A percentile compares a stretch with the other conserved stretches of the same genome.
Evolutionary conservation across 2,888 invertebrate genomes (phyloP).

Genomic region (Eristalis arbustorum): DNA sequence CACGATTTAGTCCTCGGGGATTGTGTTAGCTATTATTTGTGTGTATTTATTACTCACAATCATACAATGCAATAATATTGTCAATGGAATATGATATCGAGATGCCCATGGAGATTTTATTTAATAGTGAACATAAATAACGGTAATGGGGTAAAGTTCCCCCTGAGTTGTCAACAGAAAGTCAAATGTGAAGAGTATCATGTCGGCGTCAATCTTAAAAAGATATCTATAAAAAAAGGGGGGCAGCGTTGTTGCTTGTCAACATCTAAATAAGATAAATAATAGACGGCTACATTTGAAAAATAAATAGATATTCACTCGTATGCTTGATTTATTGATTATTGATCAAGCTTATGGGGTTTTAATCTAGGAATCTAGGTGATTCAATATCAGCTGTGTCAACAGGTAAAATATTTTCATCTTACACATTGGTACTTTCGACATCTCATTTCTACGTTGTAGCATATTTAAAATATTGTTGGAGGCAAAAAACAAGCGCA

Average conservation of each 20-base stretch:
- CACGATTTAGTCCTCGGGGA: constrained; percentile 65
- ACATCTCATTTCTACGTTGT: too few species aligned
- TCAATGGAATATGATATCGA: constrained; percentile 47
- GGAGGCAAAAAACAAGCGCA: too few species aligned
- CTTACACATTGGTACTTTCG: too few species aligned
- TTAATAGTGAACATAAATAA: constrained; percentile 37
- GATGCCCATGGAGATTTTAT: constrained; percentile 16
- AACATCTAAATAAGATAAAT: background rate
- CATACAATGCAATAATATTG: constrained; percentile 45
- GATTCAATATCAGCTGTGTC: too few species aligned
- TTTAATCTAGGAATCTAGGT: too few species aligned
- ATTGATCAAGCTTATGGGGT: too few species aligned
- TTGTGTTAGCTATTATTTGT: constrained; percentile 51
- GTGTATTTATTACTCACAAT: constrained; percentile 52
- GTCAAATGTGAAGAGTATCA: background rate
- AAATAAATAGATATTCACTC: background rate
- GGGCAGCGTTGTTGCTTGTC: background rate
- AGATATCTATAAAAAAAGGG: background rate
- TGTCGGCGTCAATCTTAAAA: background rate
- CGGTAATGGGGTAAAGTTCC: constrained; percentile 11
- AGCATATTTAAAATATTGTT: too few species aligned
- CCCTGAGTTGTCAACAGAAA: constrained; percentile 10
- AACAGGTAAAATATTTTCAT: too few species aligned
- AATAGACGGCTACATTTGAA: background rate
- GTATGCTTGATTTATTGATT: background rate